Evolutionary conservation across 2,888 invertebrate genomes (phyloP).

Genomic region (Falcaria lacertinaria): DNA sequence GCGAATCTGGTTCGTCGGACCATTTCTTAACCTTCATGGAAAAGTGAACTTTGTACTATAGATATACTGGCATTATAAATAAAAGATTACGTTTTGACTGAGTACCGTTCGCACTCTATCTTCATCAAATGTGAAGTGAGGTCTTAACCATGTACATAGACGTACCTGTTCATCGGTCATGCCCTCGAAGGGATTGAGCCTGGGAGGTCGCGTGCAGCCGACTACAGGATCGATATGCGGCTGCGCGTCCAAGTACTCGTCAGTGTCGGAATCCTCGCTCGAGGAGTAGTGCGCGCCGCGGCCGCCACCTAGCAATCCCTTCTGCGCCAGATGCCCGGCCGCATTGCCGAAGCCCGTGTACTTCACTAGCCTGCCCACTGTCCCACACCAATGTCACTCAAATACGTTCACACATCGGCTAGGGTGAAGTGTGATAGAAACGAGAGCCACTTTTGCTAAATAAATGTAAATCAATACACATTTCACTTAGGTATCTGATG

Average conservation of each 20-base stretch:
- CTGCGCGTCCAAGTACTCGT: conserved; percentile 90
- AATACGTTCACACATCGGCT: no score
- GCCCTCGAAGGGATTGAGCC: conserved; percentile 87
- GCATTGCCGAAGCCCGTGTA: conserved; percentile 99
- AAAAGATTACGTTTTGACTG: not conserved
- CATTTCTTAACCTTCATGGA: no score
- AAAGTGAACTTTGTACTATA: no score
- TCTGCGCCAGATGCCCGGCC: conserved; percentile 95
- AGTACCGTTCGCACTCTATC: no score
- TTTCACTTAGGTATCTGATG: not conserved
- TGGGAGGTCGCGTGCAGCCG: conserved; percentile 91
- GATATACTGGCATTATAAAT: no score
- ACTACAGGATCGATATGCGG: conserved; percentile 92
- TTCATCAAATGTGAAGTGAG: no score
- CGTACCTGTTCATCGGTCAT: conserved; percentile 95
- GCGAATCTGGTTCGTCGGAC: no score
- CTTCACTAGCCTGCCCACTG: conserved; percentile 94
- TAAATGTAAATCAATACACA: no score
- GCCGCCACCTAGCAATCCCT: conserved; percentile 89
- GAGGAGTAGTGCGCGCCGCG: conserved; percentile 85
- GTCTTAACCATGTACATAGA: no score
- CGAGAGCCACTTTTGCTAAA: no score
- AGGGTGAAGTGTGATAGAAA: no score
- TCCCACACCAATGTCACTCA: no score
- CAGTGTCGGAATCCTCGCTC: conserved; percentile 97